phyloP scores from a whole-genome alignment of 2,888 invertebrate genomes.

The Julus scanicus region DNA sequence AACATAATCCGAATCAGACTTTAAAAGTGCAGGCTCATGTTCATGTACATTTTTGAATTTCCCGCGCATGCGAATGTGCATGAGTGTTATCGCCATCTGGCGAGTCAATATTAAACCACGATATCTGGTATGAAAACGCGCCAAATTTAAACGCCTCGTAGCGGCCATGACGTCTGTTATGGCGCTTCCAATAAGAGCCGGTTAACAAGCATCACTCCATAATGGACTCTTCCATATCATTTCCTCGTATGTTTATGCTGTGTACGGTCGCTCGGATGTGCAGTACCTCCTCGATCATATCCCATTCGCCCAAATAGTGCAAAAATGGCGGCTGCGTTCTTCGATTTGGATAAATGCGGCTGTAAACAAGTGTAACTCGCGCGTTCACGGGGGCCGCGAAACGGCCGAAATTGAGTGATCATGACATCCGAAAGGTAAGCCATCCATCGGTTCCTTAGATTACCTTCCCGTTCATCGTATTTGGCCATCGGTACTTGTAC shows the following conservation, averaged over 20 bases:
- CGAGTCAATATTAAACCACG: no score
- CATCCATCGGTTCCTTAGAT: background rate
- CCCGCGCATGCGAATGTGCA: no score
- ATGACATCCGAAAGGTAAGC: constrained; percentile 22
- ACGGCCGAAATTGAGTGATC: background rate
- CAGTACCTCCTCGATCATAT: background rate
- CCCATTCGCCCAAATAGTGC: constrained; percentile 22
- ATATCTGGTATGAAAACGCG: no score
- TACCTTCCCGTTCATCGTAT: background rate
- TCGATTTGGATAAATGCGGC: constrained; percentile 28
- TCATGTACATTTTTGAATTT: no score
- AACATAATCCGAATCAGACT: no score
- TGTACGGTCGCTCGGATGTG: constrained; percentile 20
- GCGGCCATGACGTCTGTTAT: background rate
- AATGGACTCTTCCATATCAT: background rate
- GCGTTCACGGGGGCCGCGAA: background rate
- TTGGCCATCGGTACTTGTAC: background rate
- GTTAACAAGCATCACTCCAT: background rate
- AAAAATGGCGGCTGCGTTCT: constrained; percentile 22
- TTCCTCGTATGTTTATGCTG: background rate
- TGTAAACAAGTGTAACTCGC: background rate
- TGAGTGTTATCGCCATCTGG: no score
- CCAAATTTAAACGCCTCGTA: no score
- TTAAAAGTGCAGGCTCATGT: no score
- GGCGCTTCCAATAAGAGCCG: background rate